Evolutionary conservation across 2,113 vertebrate species (phyloP), one percentile per base, ranked within the genome.

Genomic region (Malurus elegans): DNA sequence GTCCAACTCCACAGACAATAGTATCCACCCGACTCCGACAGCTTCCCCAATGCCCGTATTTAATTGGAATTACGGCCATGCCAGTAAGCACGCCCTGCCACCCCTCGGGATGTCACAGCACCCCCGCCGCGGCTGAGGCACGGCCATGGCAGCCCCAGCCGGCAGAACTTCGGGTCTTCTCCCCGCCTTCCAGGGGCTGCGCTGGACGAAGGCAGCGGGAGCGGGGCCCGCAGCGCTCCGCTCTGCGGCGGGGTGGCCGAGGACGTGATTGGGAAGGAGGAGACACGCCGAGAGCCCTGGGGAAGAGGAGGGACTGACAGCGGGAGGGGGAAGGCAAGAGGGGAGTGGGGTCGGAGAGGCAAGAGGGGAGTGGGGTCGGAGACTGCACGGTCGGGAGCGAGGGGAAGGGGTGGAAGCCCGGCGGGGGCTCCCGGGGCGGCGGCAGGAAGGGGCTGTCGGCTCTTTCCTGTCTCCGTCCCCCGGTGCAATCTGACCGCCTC

Each of bases 381-480:
- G 86, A 24, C 47, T 25, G 79, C 66, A 65, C 64, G 4, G 74
- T 10, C 26, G 36, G 70, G 67, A 65, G 44, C 48, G 18, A 31
- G 34, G 36, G 50, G 45, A 51, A 38, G 31, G 28, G 45, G 34
- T 14, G 71, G 58, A 86, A 44, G 73, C 74, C 18, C 56, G 47
- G 76, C 48, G 32, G 58, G 66, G 58, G 75, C 53, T 79, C 73
- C n/a, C 73, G 56, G 29, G 65, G 80, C 56, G 69, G 51, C 56
- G 86, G 95, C 97, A 97, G 97, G 96, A 97, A 97, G 90, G 96
- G 95, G 92, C 95, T 32, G 86, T 90, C 80, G 95, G 94, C 95
- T 91, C 96, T 97, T 98, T 97, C 97, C 97, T 95, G 96, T 91
- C 96, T 90, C 83, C 62, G 51, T 57, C 56, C 69, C 83, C 90